Evolutionary conservation across 1,140 invertebrate genomes (phyloP), one percentile per base, ranked within the genome.

Genomic region (Penaeus indicus): DNA sequence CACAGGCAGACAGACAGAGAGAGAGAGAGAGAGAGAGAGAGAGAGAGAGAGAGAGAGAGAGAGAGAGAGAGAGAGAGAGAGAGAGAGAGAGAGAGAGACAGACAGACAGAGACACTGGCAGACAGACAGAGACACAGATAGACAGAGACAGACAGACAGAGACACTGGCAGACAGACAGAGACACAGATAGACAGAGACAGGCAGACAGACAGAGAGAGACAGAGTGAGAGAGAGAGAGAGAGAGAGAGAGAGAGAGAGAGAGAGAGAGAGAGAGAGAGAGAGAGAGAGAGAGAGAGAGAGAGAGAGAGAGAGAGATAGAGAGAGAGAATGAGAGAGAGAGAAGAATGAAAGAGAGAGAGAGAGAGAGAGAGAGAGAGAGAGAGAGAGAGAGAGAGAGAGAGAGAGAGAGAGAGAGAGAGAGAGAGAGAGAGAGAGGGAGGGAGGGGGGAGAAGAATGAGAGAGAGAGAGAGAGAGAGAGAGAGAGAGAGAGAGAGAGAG

Each of bases 71-170:
- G 38, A 42, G 38, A 42, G 38, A 42, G 38, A 42, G 38, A 42
- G 69, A 72, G n/a, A 72, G 69, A 72, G 67, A 72, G 67, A 72
- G 67, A 72, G 67, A 72, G 19, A 72, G 67, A 19, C 0, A 72
- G 69, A 72, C 19, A 32, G 25, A 16, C 0, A 72, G 22, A 21
- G 7, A 72, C n/a, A 72, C 10, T 21, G 69, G 27, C 25, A 25
- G 69, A 72, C 10, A 72, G 69, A 72, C n/a, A 72, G 67, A 72
- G 19, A 72, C 18, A 72, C 18, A 72, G 67, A 19, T 0, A 54
- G 10, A 54, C 16, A 54, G 16, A 54, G 16, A 54, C 5, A 54
- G 10, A 54, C 1, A 54, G 54, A 54, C 11, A 11, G 54, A 13
- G 54, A 54, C 5, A 54, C 47, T 7, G 54, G 16, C 7, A 54